phyloP scores from a whole-genome alignment of 2,888 invertebrate species.

The Drosophila silvestris region DNA sequence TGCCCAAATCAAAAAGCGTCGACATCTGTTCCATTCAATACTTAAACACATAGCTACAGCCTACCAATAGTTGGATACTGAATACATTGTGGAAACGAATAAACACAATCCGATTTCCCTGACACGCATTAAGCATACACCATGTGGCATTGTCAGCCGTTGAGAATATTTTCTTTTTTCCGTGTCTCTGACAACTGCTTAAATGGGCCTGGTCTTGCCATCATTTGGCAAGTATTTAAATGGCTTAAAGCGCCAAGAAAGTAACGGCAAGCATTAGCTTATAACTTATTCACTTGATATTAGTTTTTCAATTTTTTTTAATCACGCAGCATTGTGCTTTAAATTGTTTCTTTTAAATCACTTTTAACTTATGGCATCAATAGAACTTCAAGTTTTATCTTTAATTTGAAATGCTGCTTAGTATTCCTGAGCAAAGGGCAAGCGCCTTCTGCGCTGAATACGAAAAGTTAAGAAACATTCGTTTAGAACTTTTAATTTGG shows the following conservation, averaged over 20 bases:
- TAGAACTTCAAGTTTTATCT: neutral
- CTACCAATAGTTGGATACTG: slow-evolving; percentile 8
- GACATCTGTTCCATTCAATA: slow-evolving; percentile 46
- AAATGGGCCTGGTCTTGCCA: neutral
- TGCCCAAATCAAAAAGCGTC: slow-evolving; percentile 4
- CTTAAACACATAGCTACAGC: slow-evolving; percentile 11
- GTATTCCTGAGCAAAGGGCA: slow-evolving; percentile 17
- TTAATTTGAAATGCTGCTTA: slow-evolving; percentile 20
- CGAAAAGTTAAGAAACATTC: slow-evolving; percentile 35
- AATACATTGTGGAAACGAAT: neutral
- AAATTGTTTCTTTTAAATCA: slow-evolving; percentile 15
- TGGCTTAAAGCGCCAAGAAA: neutral
- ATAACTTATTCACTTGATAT: neutral
- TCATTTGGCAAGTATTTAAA: neutral
- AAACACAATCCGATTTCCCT: slow-evolving; percentile 24
- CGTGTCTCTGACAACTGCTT: neutral
- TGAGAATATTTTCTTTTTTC: neutral
- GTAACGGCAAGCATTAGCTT: neutral
- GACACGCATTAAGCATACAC: slow-evolving; percentile 35
- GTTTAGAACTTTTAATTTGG: slow-evolving; percentile 51
- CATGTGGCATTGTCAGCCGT: slow-evolving; percentile 4
- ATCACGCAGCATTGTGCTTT: neutral
- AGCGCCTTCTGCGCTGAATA: slow-evolving; percentile 21
- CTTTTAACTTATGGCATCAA: neutral
- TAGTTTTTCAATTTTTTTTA: neutral